These are phyloP conservation scores for Liodrosophila aerea DNA, from an alignment of 2,888 invertebrate species.

Conservation along the genomic window DNA sequence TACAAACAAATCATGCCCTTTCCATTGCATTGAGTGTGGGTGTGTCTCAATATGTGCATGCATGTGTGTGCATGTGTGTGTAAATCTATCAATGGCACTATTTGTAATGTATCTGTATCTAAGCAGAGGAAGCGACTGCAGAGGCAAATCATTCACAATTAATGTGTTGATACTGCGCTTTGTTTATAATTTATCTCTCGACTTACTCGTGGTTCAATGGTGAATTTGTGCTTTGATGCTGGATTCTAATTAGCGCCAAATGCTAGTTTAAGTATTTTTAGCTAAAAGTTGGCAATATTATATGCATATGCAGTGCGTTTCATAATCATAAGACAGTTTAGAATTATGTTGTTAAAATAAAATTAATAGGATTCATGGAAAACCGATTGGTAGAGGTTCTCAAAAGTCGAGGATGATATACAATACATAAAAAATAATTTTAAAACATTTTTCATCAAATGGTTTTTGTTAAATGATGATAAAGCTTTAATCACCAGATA, in stretches of 20 bases:
- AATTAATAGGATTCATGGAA: no score
- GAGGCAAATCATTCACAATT: constrained; percentile 53
- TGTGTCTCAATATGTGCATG: not conserved
- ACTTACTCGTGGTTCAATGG: constrained; percentile 24
- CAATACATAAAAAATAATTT: no score
- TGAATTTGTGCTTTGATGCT: constrained; percentile 36
- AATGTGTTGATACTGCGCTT: constrained; percentile 61
- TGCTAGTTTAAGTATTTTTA: constrained; percentile 2
- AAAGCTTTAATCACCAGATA: no score
- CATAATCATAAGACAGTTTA: no score
- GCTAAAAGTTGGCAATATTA: no score
- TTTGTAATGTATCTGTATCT: constrained; percentile 43
- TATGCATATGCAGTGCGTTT: no score
- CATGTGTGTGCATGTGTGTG: constrained; percentile 29
- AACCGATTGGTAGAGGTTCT: no score
- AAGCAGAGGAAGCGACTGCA: constrained; percentile 3
- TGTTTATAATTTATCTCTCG: constrained; percentile 48
- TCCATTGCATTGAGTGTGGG: constrained; percentile 1
- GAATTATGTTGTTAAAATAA: no score
- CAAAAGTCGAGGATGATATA: no score
- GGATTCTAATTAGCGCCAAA: constrained; percentile 49
- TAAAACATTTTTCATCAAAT: no score
- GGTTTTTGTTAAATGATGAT: constrained; percentile 37
- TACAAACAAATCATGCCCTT: constrained; percentile 47
- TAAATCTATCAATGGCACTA: constrained; percentile 57